These are phyloP conservation scores for Antennarius maculatus DNA, from an alignment of 2,797 vertebrate genomes.

Conservation along the genomic window DNA sequence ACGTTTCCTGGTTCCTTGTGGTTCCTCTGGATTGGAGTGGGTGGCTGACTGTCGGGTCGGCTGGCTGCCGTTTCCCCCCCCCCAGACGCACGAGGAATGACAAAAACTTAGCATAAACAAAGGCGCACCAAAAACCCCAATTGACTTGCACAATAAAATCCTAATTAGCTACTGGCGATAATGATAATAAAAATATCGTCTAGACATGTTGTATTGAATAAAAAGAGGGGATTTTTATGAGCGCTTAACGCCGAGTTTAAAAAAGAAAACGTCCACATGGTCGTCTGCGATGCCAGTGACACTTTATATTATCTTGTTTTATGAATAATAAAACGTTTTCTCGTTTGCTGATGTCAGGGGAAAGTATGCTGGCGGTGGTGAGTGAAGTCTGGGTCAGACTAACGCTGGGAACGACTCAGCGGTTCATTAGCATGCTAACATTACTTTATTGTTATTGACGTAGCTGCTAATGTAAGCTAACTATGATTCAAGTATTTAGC, in stretches of 20 bases:
- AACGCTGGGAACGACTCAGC: conserved; percentile 67
- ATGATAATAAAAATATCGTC: conserved; percentile 83
- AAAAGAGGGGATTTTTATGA: conserved; percentile 75
- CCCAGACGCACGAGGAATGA: conserved; percentile 77
- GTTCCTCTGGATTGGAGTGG: conserved; percentile 68
- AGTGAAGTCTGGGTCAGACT: conserved; percentile 72
- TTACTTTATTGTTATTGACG: conserved; percentile 74
- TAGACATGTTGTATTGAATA: conserved; percentile 79
- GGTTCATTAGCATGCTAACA: conserved; percentile 69
- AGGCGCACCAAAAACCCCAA: conserved; percentile 70
- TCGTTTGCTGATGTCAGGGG: conserved; percentile 78
- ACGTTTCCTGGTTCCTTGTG: conserved; percentile 65
- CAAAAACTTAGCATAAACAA: conserved; percentile 80
- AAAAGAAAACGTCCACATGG: conserved; percentile 54
- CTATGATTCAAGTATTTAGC: conserved; percentile 58
- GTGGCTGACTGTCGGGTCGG: conserved; percentile 71
- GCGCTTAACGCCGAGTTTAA: conserved; percentile 66
- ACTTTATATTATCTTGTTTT: conserved; percentile 74
- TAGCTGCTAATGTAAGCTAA: conserved; percentile 70
- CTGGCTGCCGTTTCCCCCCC: conserved; percentile 58
- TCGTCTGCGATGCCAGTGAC: conserved; percentile 64
- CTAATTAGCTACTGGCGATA: conserved; percentile 81
- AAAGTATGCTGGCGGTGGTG: conserved; percentile 70
- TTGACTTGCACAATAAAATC: conserved; percentile 77
- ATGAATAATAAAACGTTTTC: conserved; percentile 77